These are phyloP conservation scores for Ranitomeya variabilis DNA, from an alignment of 2,113 vertebrate genomes.

Conservation along the genomic window DNA sequence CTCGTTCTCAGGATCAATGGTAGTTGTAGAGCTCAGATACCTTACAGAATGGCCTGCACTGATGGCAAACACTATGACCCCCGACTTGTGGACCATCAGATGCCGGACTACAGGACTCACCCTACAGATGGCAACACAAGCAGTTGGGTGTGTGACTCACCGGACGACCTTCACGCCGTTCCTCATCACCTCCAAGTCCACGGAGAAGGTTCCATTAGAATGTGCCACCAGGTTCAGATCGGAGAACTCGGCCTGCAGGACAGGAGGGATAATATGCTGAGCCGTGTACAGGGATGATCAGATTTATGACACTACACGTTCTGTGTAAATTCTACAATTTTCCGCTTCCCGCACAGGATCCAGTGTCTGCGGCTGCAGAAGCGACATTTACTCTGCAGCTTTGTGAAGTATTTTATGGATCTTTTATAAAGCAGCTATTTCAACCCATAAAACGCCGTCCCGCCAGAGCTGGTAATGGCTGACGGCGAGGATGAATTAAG, in stretches of 20 bases:
- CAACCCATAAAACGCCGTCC: not conserved
- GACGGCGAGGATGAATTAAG: not conserved
- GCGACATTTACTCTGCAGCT: not conserved
- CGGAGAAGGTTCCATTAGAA: constrained; percentile 79
- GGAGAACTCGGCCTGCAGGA: constrained; percentile 82
- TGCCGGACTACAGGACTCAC: too few relatives aligned
- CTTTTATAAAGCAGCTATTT: not conserved
- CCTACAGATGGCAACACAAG: too few relatives aligned
- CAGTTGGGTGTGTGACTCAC: constrained; percentile 67
- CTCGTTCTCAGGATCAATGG: too few relatives aligned
- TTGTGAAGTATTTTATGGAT: not conserved
- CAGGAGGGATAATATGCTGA: not conserved
- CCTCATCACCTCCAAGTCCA: constrained; percentile 83
- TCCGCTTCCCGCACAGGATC: not conserved
- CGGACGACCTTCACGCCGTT: constrained; percentile 83
- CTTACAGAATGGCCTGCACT: too few relatives aligned
- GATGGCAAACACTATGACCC: too few relatives aligned
- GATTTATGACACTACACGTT: not conserved
- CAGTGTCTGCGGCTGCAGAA: not conserved
- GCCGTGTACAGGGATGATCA: not conserved
- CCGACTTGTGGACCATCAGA: too few relatives aligned
- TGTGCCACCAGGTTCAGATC: constrained; percentile 88
- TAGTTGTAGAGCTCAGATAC: too few relatives aligned
- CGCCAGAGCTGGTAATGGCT: not conserved
- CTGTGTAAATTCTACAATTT: not conserved